A percentile compares a stretch with the other conserved stretches of the same genome.
These are phyloP conservation scores for Babyrousa celebensis DNA, from an alignment of 2,797 vertebrate genomes.

Conservation along the genomic window DNA sequence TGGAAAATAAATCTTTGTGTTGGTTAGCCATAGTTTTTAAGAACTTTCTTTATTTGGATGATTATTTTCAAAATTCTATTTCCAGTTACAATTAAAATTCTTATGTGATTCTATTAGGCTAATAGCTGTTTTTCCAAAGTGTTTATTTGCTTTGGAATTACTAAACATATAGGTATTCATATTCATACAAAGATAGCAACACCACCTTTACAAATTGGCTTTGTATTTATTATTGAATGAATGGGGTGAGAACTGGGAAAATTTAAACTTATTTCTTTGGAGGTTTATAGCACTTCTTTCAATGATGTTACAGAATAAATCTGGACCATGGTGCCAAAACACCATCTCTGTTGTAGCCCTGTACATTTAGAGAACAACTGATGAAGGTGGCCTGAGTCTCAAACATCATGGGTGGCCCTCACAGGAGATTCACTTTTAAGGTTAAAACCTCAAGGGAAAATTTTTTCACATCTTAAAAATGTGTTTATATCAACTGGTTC, in stretches of 20 bases:
- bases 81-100: neutral
- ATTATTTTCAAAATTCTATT: constrained; percentile 23
- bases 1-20: neutral
- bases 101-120: neutral
- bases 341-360: neutral
- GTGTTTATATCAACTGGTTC: neutral
- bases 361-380: neutral
- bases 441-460: neutral
- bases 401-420: neutral
- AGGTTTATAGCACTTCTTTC: neutral
- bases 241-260: neutral
- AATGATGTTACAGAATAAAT: neutral
- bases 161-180: neutral
- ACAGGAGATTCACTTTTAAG: neutral
- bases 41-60: neutral
- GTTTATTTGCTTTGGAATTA: constrained; percentile 36
- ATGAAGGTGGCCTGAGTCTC: neutral
- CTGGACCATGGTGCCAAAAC: neutral
- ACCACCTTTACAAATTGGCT: neutral
- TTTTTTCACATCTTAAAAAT: neutral
- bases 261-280: neutral
- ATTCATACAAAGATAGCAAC: neutral
- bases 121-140: constrained; percentile 15
- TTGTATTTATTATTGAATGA: neutral
- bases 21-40: neutral